Evolutionary conservation across 2,113 vertebrate genomes (phyloP), one percentile per base, ranked within the genome.

Genomic region (Phalacrocorax pelagicus): DNA sequence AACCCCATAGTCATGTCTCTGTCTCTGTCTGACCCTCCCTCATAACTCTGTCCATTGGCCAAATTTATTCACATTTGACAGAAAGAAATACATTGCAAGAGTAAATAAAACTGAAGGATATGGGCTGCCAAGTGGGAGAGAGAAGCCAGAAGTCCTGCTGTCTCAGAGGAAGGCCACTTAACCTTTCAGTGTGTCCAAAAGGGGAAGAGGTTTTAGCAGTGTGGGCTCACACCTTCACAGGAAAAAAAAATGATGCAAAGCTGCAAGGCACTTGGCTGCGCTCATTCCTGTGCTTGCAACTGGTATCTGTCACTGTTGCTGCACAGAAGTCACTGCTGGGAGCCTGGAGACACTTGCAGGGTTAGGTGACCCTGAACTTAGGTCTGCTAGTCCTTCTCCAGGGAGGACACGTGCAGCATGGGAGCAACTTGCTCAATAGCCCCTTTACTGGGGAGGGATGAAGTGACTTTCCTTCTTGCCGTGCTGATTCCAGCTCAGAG

Each of bases 21-120:
- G 3, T 70, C 65, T 93, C 47, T 82, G 42, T 88, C 74, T 96
- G 84, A 88, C 36, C 19, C 49, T 88, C 74, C 81, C 54, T 92
- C 30, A 2, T 16, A 65, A 58, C 27, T 72, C 22, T 24, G 19
- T 58, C 71, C 46, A 62, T 74, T 93, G 90, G 87, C 58, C 62
- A 85, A 46, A 91, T 79, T 86, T 77, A 80, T 66, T 95, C 93
- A 73, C 38, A 74, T 74, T 84, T 0, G 0, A 69, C 81, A 92
- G 89, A 94, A 86, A 94, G 73, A 92, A 96, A 92, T 67, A 87
- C 73, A 49, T 70, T 86, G 46, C 54, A 86, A 87, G 87, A 88
- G 62, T 80, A 96, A 96, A 94, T 85, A 94, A 72, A 94, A 52
- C 30, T 27, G 70, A 62, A 72, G 54, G 18, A 38, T 70, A 32